Evolutionary conservation across 92 coral and sea anemone genomes (phyloP).

Genomic region (Phenganax stokvisi): DNA sequence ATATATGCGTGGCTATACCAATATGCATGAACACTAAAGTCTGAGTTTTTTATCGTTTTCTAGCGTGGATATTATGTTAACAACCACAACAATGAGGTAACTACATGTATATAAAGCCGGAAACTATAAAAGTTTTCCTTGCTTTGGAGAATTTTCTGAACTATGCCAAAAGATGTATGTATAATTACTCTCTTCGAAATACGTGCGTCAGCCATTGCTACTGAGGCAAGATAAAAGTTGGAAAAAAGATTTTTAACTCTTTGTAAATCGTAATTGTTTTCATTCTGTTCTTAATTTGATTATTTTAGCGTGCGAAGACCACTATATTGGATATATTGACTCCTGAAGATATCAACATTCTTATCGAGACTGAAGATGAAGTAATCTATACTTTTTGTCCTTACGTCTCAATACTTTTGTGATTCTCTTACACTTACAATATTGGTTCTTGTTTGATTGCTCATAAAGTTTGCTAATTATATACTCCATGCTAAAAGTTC

Average conservation of each 20-base stretch:
- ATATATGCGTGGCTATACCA: not conserved
- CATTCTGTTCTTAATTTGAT: not conserved
- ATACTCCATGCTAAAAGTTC: not conserved
- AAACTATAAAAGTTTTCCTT: not conserved
- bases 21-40: not conserved
- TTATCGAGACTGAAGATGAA: slow-evolving; percentile 98
- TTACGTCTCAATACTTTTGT: not conserved
- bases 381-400: slow-evolving; percentile 34
- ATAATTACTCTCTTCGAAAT: not conserved
- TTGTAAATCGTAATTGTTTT: not conserved
- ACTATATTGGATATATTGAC: slow-evolving; percentile 77
- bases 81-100: slow-evolving; percentile 76
- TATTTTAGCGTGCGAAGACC: slow-evolving; percentile 65
- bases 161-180: not conserved
- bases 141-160: not conserved
- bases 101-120: not conserved
- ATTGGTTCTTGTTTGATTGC: too few relatives aligned
- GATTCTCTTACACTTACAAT: not conserved
- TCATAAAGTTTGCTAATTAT: too few relatives aligned
- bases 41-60: not conserved
- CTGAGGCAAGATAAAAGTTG: too few relatives aligned
- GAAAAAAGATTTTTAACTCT: too few relatives aligned
- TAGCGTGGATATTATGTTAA: slow-evolving; percentile 88
- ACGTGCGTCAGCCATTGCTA: not conserved
- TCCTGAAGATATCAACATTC: slow-evolving; percentile 76